Percentiles rank a stretch among this genome's conserved stretches.
These are phyloP conservation scores for Pristionchus fissidentatus DNA, from an alignment of 2,888 invertebrate species.

Conservation along the genomic window DNA sequence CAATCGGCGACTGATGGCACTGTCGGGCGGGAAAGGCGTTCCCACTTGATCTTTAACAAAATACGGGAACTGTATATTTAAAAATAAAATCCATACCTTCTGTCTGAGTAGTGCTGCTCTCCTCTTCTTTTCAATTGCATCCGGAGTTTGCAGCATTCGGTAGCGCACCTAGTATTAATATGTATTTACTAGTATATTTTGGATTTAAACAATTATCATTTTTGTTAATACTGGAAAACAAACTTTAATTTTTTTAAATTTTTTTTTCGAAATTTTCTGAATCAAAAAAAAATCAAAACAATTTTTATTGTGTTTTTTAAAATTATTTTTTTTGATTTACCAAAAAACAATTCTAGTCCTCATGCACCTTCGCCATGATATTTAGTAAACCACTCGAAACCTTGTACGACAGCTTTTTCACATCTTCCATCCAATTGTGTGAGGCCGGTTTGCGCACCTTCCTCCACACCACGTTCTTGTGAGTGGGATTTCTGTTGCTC, in stretches of 20 bases:
- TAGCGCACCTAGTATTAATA: background rate
- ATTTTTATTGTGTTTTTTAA: too few species aligned
- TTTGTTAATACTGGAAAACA: too few species aligned
- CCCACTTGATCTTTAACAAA: constrained; percentile 1
- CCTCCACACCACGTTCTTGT: background rate
- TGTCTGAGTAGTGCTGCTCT: background rate
- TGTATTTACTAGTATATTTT: background rate
- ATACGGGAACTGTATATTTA: background rate
- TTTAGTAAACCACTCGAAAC: too few species aligned
- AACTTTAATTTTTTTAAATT: too few species aligned
- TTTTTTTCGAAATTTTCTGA: too few species aligned
- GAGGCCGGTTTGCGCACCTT: background rate
- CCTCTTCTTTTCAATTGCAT: background rate
- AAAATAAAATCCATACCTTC: background rate
- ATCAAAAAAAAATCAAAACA: too few species aligned
- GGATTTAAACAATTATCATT: background rate
- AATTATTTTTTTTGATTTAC: too few species aligned
- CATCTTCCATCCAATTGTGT: background rate
- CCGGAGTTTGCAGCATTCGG: background rate
- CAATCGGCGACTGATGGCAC: background rate
- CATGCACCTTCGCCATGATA: too few species aligned
- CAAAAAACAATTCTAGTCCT: too few species aligned
- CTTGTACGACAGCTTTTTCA: background rate
- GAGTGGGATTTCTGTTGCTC: background rate
- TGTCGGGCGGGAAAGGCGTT: background rate